A percentile compares a stretch with the other conserved stretches of the same genome.
These are phyloP conservation scores for Eciton burchellii DNA, from an alignment of 1,140 invertebrate species.

Conservation along the genomic window DNA sequence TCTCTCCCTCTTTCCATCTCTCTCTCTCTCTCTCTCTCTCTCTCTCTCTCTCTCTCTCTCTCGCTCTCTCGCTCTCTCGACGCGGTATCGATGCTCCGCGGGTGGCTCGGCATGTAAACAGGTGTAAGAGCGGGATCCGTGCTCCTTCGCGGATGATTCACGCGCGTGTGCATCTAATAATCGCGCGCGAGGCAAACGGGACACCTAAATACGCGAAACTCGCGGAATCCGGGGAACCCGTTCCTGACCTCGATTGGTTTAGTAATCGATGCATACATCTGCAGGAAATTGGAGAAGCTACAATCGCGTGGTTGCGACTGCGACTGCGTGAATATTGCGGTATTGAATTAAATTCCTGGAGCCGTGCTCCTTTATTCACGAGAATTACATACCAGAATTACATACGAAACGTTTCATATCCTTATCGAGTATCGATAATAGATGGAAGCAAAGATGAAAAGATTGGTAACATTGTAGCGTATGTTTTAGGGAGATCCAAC, in stretches of 20 bases:
- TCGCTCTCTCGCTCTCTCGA: not conserved
- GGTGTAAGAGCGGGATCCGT: conserved; percentile 66
- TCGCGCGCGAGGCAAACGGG: conserved; percentile 15
- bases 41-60: not conserved
- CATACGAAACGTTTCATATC: not conserved
- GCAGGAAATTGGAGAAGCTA: conserved; percentile 9
- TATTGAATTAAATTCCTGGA: conserved; percentile 31
- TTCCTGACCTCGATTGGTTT: not conserved
- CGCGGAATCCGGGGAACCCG: not conserved
- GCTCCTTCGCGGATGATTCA: conserved; percentile 59
- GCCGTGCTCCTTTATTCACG: too few species aligned
- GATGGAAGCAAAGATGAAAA: not conserved
- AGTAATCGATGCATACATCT: not conserved
- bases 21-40: conserved; percentile 2
- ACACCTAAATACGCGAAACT: conserved; percentile 31
- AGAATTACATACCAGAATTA: too few species aligned
- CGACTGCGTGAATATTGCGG: not conserved
- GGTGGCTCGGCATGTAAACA: conserved; percentile 72
- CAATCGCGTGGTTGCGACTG: not conserved
- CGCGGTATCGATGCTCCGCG: conserved; percentile 11
- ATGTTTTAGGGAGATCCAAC: not conserved
- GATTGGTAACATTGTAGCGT: not conserved
- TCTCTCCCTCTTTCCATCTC: conserved; percentile 3
- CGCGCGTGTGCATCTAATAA: conserved; percentile 50
- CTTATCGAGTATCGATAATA: not conserved